Base-by-base conservation (phyloP, 2,113 vertebrate genomes). In the Lanius ludovicianus region DNA sequence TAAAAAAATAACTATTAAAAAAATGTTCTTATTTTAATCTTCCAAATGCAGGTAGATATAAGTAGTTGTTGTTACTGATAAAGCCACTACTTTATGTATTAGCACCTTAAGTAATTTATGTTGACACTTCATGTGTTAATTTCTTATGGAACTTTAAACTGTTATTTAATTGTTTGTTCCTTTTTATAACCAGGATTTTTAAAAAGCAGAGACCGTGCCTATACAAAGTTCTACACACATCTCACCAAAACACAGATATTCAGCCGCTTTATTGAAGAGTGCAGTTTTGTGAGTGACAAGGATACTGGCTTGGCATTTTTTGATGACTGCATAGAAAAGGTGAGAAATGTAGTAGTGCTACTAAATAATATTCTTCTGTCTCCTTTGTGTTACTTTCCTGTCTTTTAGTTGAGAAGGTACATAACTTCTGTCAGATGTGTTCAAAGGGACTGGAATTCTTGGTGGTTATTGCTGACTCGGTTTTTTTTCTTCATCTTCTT, bases 261-360 rank as follows among this genome's bases (percentile, higher is more conserved):
- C 97, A 99, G 99, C 97, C 99, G 99, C 93, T 99, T 99, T 93
- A 99, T 99, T 75, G 99, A 99, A 98, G 99, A 99, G 94, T 99
- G 99, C 96, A 99, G 99, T 87, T 99, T 99, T 87, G 99, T 99
- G 97, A 99, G 99, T 52, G 99, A 99, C 98, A 99, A 99, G 96
- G 99, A 99, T 98, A 99, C 99, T 5, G 98, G 99, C 84, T 97
- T 99, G 96, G 99, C 99, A 60, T 99, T 99, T 98, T 99, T 99
- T 97, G 99, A 99, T 90, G 99, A 99, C 96, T 99, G 99, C 89
- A 98, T 99, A 76, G 99, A 99, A 95, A 99, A 99, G 98, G 99
- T 99, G 98, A 98, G 96, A 81, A 88, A 56, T 47, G 28, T 65
- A 25, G n/a, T 37, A 76, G 14, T 50, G 56, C 74, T 90, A 39